Base-by-base conservation (phyloP, 2,888 invertebrate genomes). In the Smittia aterrima region DNA sequence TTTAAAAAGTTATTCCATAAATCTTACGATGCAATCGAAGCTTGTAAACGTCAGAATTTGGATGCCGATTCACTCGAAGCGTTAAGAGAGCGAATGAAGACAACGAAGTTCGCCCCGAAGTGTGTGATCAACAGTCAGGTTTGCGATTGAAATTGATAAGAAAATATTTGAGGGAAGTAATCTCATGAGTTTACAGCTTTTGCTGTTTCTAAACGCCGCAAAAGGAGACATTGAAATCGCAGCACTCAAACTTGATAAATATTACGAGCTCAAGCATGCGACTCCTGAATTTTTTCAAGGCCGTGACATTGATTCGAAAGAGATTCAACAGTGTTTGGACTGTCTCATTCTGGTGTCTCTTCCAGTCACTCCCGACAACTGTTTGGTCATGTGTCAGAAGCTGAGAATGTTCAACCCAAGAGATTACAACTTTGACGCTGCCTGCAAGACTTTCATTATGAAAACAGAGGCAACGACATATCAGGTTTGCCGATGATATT, bases 181-280 rank as follows among this genome's bases (percentile, higher is more conserved):
- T 1, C 11, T 22, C 24, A 66, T 2, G 1, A 7, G 27, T 66
- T 3, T n/a, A 6, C 85, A 85, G 78, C 80, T 86, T 13, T 83
- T 83, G 1, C 77, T 85, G 4, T 86, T 87, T 77, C 80, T 85
- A 25, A 80, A 86, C 76, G 85, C 86, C 72, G 86, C 86, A 78
- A 82, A 84, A 75, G 84, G 81, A 74, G 79, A 85, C 66, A 76
- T 82, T 68, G 83, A 83, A 25, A 79, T 80, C 3, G 83, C 84
- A 0, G 82, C 84, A 76, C 80, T 78, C 32, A 86, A 86, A 75
- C 85, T 87, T 76, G 77, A 79, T 20, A 79, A 80, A 24, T 86
- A 84, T 77, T 86, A 84, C 77, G 80, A 79, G 40, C 77, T 84
- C 38, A 81, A 84, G 74, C 79, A 79, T 27, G 80, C 80, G 11